Base-by-base conservation (phyloP, 1,140 invertebrate genomes). In the Drusus annulatus region DNA sequence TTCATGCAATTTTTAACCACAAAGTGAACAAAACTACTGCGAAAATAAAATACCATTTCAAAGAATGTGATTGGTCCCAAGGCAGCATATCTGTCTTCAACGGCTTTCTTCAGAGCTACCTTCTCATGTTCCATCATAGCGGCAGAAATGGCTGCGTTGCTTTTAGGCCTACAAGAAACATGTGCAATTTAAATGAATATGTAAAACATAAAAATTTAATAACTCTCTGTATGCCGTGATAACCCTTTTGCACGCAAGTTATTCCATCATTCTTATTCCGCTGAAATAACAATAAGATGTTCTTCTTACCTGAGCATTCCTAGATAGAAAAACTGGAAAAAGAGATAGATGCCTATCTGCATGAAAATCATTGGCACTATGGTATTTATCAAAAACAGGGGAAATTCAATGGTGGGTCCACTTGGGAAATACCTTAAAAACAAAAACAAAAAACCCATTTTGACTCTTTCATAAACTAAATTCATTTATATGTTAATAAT, bases 261-360 rank as follows among this genome's bases (percentile, higher is more conserved):
- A 36, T 50, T 25, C 65, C 15, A 2, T 36, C 17, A 71, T 71
- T 17, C 31, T 15, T 4, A 21, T 17, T 45, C 13, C 25, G 19
- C 3, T 58, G 6, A 56, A 56, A 31, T 28, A 28, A 0, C 23
- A 25, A 23, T 15, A 17, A 23, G 5, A 75, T 23, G 19, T 45
- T 45, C 36, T 13, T 36, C 51, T 74, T 79, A 87, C 87, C 87
- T 86, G 31, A 90, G 87, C 65, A 90, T 87, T 31, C 92, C 91
- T 77, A 93, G 85, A 81, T 91, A 94, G 23, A 92, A 87, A 28
- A 92, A 87, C 62, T 88, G 87, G 80, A 88, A 83, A 86, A 86
- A 89, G 0, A 93, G 25, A 89, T 92, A 95, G 0, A 91, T 89
- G 1, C 93, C 52, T 2, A 91, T 84, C 7, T 91, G 85, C 84